Evolutionary conservation across 2,797 vertebrate species (phyloP), one percentile per base, ranked within the genome.

Genomic region (Coreius guichenoti): DNA sequence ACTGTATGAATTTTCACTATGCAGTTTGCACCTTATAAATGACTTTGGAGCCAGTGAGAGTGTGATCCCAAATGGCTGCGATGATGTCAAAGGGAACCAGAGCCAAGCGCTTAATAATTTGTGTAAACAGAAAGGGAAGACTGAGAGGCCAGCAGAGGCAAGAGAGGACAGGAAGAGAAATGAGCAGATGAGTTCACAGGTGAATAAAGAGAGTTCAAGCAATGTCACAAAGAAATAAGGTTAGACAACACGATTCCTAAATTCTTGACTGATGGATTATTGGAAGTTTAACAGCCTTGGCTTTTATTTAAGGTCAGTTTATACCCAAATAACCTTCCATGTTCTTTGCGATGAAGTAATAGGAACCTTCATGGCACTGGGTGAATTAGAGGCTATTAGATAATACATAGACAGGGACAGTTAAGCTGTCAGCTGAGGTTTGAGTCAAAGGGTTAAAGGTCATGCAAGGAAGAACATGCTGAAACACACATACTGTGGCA

Each of bases 401-500:
- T 56, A 31, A 77, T 68, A 14, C 61, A 69, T 7, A 31, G 17
- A 9, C 31, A 1, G 14, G n/a, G 61, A 9, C 76, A 63, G 16
- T 29, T 78, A 75, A 63, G 23, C 7, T 61, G 29, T 23, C 29
- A 29, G 29, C 61, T 69, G 63, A 63, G 81, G 78, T 31, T 29
- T 65, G 63, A 65, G 63, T 86, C 45, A 90, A 49, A 79, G 84
- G 85, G 19, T 78, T 29, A 83, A 72, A 61, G 67, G 78, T 76
- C 56, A 84, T 47, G 65, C 51, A 16, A 80, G 81, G 78, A 26
- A 67, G 70, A 75, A 74, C 45, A 74, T n/a, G 84, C 83, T 79
- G 83, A 88, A 74, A 87, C 86, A 98, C 86, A 98, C 98, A 92
- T 96, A 99, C 98, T 97, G 97, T 91, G 97, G 97, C 98, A 99